These are phyloP conservation scores for Rhipidura dahli DNA, from an alignment of 2,113 vertebrate species.

Conservation along the genomic window DNA sequence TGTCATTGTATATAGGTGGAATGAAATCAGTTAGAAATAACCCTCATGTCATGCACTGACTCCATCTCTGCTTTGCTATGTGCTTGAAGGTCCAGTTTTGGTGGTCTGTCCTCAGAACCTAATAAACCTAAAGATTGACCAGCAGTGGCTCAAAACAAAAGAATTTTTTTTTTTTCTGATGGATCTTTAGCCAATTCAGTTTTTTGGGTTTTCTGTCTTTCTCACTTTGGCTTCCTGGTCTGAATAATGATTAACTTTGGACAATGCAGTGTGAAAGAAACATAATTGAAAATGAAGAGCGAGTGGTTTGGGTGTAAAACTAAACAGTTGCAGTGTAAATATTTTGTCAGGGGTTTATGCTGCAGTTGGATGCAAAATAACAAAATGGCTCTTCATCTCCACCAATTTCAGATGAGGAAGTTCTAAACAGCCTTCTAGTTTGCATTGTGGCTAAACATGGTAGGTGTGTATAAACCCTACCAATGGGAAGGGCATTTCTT, in stretches of 20 bases:
- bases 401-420: not conserved
- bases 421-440: not conserved
- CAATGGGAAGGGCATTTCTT: not conserved
- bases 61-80: not conserved
- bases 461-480: not conserved
- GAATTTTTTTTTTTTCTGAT: accelerated
- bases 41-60: not conserved
- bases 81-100: not conserved
- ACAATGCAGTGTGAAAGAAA: not conserved
- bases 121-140: not conserved
- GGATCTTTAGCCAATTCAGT: not conserved
- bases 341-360: not conserved
- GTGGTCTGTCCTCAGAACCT: not conserved
- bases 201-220: not conserved
- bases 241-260: not conserved
- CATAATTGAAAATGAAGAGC: not conserved
- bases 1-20: not conserved
- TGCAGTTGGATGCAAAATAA: not conserved
- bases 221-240: not conserved
- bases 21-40: not conserved
- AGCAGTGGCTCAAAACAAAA: not conserved
- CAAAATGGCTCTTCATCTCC: not conserved
- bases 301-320: not conserved
- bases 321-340: not conserved
- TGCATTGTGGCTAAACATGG: not conserved